A percentile compares a stretch with the other conserved stretches of the same genome.
These are phyloP conservation scores for Dicyrtomina minuta DNA, from an alignment of 2,888 invertebrate genomes.

Conservation along the genomic window DNA sequence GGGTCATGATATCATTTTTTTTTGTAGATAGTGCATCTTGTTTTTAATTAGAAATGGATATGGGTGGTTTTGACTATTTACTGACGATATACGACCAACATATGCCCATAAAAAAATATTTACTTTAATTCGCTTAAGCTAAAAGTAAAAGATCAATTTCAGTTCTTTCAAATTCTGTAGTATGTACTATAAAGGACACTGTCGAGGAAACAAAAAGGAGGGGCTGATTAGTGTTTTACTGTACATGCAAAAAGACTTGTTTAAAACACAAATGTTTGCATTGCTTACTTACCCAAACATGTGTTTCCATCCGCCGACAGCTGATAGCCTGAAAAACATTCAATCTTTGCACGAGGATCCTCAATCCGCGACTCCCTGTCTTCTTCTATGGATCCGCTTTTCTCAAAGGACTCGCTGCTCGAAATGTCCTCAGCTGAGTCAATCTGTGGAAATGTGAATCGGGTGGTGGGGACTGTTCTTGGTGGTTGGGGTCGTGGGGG, in stretches of 20 bases:
- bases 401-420: slow-evolving; percentile 3
- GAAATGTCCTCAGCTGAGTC: not conserved
- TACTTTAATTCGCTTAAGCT: too few relatives aligned
- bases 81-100: too few relatives aligned
- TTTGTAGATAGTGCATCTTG: too few relatives aligned
- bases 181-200: too few relatives aligned
- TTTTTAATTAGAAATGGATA: too few relatives aligned
- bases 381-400: slow-evolving; percentile 19
- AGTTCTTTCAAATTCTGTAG: too few relatives aligned
- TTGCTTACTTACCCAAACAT: slow-evolving; percentile 46
- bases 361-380: slow-evolving; percentile 12
- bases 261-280: too few relatives aligned
- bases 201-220: not conserved
- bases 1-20: too few relatives aligned
- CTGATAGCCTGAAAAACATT: slow-evolving; percentile 50
- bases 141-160: too few relatives aligned
- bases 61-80: too few relatives aligned
- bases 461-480: not conserved
- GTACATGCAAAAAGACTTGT: too few relatives aligned
- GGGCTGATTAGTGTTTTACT: not conserved
- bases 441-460: not conserved
- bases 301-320: slow-evolving; percentile 47
- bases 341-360: slow-evolving; percentile 41
- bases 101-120: too few relatives aligned
- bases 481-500: not conserved